Conservation (phyloP, 2,113 vertebrate genomes). For the crab-eating macaque (Macaca fascicularis) region T2T-MFA8v1.1 NC_088375.1:202130001-202130500, state of each 20-base stretch:
- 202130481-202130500: neutral
- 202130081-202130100: neutral
- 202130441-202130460: neutral
- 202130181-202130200: constrained; percentile 9
- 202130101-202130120: constrained; percentile 3
- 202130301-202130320: neutral
- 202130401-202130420: neutral
- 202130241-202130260: neutral
- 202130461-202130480: neutral
- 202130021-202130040: neutral
- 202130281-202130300: neutral
- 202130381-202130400: neutral
- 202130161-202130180: neutral
- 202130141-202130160: constrained; percentile 72
- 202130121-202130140: neutral
- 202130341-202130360: neutral
- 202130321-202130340: neutral
- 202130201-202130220: neutral
- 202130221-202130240: neutral
- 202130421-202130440: neutral
- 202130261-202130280: neutral
- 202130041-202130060: neutral
- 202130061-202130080: neutral
- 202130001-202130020: neutral
- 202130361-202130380: neutral